Evolutionary conservation across 1,140 invertebrate genomes (phyloP).

Genomic region (Neodiprion fabricii): DNA sequence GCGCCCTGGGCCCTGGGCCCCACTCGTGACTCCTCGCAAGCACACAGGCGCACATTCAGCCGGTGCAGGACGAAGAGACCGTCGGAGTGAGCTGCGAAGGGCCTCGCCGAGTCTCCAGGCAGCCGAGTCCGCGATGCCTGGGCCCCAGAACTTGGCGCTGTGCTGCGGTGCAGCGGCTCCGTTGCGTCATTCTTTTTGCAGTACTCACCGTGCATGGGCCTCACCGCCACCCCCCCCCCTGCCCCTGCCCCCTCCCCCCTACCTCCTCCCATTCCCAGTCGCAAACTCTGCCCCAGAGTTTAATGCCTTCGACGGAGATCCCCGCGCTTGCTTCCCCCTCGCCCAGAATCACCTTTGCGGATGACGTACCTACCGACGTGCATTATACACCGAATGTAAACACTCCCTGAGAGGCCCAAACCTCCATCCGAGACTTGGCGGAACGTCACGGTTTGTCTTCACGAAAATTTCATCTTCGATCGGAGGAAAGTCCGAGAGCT

Average conservation of each 20-base stretch:
- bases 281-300: constrained; percentile 21
- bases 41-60: not conserved
- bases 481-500: too few species aligned
- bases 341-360: too few species aligned
- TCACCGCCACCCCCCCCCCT: constrained; percentile 21
- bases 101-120: not conserved
- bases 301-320: constrained; percentile 21
- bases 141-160: not conserved
- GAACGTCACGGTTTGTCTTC: too few species aligned
- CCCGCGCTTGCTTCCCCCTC: constrained; percentile 19
- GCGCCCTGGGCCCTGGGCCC: constrained; percentile 31
- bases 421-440: too few species aligned
- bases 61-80: not conserved
- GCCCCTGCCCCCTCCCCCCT: constrained; percentile 23
- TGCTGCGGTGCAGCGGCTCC: not conserved
- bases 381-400: too few species aligned
- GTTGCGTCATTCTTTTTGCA: constrained; percentile 13
- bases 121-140: too few species aligned
- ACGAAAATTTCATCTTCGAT: too few species aligned
- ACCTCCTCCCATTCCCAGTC: not conserved
- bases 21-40: constrained; percentile 35
- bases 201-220: constrained; percentile 35
- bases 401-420: too few species aligned
- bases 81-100: not conserved
- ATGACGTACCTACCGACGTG: too few species aligned